phyloP scores from a whole-genome alignment of 2,797 vertebrate genomes.

The Tragopan temminckii region DNA sequence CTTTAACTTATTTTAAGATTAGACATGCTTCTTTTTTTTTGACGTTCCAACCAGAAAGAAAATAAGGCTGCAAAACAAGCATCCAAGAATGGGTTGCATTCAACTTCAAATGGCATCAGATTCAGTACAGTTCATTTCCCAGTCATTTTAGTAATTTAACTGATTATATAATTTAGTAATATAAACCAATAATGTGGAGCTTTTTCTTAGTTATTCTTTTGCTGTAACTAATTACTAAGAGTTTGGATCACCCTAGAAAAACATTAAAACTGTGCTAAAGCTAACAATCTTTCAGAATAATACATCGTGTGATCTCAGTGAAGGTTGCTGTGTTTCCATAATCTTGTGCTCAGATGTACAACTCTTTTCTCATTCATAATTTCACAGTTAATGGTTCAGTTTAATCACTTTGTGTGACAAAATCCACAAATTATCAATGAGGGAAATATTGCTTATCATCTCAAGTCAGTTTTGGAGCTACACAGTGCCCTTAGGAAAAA shows the following conservation, averaged over 20 bases:
- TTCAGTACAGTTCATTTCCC: background rate
- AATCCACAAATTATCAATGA: background rate
- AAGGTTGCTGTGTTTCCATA: background rate
- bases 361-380: background rate
- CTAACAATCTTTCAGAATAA: background rate
- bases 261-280: background rate
- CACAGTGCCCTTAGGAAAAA: background rate
- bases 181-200: too few species aligned
- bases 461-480: background rate
- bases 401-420: background rate
- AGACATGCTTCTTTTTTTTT: background rate
- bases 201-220: background rate
- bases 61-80: background rate
- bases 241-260: background rate
- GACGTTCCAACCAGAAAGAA: background rate
- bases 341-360: background rate
- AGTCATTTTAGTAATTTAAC: background rate
- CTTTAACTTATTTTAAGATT: background rate
- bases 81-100: background rate
- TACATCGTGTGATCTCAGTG: fast-evolving
- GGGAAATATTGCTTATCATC: background rate
- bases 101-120: background rate
- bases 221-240: background rate
- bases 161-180: background rate
- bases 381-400: background rate